Base-by-base conservation (phyloP, 1,140 invertebrate genomes). In the Bombus balteatus region DNA sequence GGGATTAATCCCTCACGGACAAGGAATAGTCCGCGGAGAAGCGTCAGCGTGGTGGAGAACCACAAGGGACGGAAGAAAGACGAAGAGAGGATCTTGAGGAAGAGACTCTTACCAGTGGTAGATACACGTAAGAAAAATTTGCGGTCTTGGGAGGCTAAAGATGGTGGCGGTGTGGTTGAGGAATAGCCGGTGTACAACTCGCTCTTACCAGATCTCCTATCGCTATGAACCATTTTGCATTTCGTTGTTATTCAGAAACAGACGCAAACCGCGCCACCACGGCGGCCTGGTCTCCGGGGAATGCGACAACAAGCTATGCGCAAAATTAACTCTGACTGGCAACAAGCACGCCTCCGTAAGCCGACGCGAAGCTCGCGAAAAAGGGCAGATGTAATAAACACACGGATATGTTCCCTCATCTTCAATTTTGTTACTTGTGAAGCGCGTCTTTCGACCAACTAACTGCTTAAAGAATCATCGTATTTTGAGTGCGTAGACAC, bases 221-320 rank as follows among this genome's bases (percentile, higher is more conserved):
- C 57, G 73, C 83, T 91, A 92, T 91, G 90, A 85, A 81, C 88
- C 89, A 85, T 86, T 92, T 92, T 92, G 91, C 91, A 92, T 92
- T 92, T 92, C 91, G 91, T 92, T 92, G 91, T 92, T 92, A 92
- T 92, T 92, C 91, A 92, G 87, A 92, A 92, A 92, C 90, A 92
- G 91, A 92, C 90, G 87, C 85, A 90, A 91, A 88, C 90, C 86
- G 86, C 71, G 83, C 70, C 89, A 3, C 34, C 34, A 34, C 34
- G 2, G 34, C 34, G 34, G 34, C 34, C 34, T 1, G 34, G 34
- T 34, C 34, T 34, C 34, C 34, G 34, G 32, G 32, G 32, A 32
- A 0, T 32, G 32, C 32, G 32, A 32, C 32, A 32, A 32, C 32
- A 32, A 32, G 32, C 32, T 32, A 32, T 32, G 32, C 32, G 32